A percentile compares a stretch with the other conserved stretches of the same genome.
phyloP scores from a whole-genome alignment of 2,113 vertebrate genomes.

The Misgurnus anguillicaudatus region DNA sequence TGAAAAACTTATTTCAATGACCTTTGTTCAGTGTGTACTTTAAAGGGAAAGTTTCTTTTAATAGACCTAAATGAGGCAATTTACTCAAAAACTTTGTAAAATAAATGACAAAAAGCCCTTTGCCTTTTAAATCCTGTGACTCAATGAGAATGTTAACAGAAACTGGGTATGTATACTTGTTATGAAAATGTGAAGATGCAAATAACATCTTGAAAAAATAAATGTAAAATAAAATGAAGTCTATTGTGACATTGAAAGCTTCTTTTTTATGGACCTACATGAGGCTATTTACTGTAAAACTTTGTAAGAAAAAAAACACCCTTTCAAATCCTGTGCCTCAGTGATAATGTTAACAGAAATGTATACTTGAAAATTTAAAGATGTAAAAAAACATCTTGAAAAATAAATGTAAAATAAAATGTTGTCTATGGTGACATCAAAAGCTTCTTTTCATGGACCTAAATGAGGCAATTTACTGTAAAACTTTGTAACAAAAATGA shows the following conservation, averaged over 20 bases:
- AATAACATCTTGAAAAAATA: neutral
- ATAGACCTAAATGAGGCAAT: neutral
- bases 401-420: neutral
- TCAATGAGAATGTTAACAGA: neutral
- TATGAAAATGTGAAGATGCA: no score
- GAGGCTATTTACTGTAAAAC: no score
- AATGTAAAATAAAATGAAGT: neutral
- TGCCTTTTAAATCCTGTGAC: neutral
- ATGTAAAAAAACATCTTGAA: neutral
- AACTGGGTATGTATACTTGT: no score
- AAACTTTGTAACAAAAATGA: neutral
- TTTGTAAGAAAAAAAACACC: neutral
- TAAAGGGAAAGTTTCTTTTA: no score
- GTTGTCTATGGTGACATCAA: no score
- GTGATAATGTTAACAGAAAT: neutral
- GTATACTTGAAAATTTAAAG: neutral
- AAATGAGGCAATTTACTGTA: neutral
- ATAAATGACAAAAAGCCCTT: neutral
- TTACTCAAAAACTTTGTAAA: neutral
- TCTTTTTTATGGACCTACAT: no score
- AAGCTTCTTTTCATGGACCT: neutral
- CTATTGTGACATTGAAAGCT: constrained; percentile 8
- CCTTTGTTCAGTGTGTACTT: no score
- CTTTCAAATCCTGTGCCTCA: no score
- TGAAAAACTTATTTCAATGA: no score